A percentile compares a stretch with the other conserved stretches of the same genome.
Conservation (phyloP, 2,888 invertebrate genomes). For the Acanthosoma haemorrhoidale region DNA sequence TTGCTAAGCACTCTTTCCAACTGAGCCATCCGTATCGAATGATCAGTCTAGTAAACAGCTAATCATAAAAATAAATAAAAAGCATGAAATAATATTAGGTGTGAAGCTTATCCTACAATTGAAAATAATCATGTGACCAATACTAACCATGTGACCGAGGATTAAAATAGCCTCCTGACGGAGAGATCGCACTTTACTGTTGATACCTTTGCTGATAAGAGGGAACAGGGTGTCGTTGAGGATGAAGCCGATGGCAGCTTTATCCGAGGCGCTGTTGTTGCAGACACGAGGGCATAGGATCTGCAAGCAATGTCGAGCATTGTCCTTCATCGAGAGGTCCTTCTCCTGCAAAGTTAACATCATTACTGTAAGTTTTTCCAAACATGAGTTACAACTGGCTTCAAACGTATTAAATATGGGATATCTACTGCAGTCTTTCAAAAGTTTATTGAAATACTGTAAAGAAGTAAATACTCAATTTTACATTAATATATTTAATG, state of each 20-base stretch:
- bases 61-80: not conserved
- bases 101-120: not conserved
- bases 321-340: constrained; percentile 77
- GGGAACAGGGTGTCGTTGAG: constrained; percentile 67
- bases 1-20: too few species aligned
- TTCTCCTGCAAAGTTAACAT: constrained; percentile 57
- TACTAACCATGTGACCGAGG: constrained; percentile 62
- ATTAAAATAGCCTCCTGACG: constrained; percentile 74
- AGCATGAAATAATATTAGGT: not conserved
- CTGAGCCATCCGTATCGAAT: too few species aligned
- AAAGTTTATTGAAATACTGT: too few species aligned
- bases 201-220: constrained; percentile 66
- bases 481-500: too few species aligned
- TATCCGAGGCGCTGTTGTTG: constrained; percentile 51
- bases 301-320: constrained; percentile 68
- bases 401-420: too few species aligned
- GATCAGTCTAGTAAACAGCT: too few species aligned
- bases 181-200: constrained; percentile 62
- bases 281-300: constrained; percentile 54
- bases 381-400: too few species aligned
- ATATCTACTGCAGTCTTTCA: too few species aligned
- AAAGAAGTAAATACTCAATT: too few species aligned
- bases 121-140: not conserved
- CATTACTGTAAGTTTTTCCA: too few species aligned
- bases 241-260: constrained; percentile 55